phyloP scores from a whole-genome alignment of 1,140 invertebrate genomes.

The Pogonognathellus flavescens region DNA sequence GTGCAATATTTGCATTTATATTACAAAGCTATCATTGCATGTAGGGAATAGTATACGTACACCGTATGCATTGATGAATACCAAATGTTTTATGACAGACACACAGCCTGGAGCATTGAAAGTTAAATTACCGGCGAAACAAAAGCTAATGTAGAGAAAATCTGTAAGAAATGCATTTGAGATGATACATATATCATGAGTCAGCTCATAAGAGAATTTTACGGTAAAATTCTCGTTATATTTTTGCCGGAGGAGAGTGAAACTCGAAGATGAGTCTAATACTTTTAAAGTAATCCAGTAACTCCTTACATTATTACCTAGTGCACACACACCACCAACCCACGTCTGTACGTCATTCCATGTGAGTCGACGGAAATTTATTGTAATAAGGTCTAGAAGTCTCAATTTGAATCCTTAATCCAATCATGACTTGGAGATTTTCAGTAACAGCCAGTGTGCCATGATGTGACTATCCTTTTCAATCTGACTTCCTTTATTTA shows the following conservation, averaged over 20 bases:
- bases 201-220: constrained; percentile 28
- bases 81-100: too few relatives aligned
- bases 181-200: constrained; percentile 16
- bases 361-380: constrained; percentile 29
- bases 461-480: background rate
- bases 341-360: background rate
- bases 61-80: too few relatives aligned
- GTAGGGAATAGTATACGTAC: background rate
- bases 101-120: too few relatives aligned
- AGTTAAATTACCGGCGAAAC: too few relatives aligned
- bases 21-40: background rate
- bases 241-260: constrained; percentile 21
- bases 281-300: background rate
- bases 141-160: background rate
- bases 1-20: constrained; percentile 12
- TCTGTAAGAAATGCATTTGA: background rate
- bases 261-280: background rate
- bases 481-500: constrained; percentile 8
- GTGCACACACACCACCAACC: background rate
- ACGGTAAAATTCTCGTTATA: constrained; percentile 47
- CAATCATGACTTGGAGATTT: constrained; percentile 43
- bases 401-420: constrained; percentile 43
- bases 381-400: constrained; percentile 50
- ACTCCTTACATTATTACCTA: background rate
- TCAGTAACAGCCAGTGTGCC: background rate